Evolutionary conservation across 1,140 invertebrate genomes (phyloP), one percentile per base, ranked within the genome.

Genomic region (Drosophila azteca): DNA sequence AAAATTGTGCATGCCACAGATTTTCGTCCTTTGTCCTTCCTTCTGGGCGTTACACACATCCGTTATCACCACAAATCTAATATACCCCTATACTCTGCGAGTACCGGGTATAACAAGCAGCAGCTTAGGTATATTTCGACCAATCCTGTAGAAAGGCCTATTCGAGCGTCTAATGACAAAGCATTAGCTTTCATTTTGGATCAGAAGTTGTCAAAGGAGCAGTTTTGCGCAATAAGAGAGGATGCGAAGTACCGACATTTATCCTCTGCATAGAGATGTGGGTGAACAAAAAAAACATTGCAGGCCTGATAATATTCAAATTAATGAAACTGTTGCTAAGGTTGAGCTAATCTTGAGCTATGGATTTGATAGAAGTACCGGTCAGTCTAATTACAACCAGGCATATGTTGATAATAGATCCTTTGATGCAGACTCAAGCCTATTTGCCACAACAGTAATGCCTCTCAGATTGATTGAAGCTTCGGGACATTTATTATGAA

Each of bases 361-460:
- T 26, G 43, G 54, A 45, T 57, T 57, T 24, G 54, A 57, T 57
- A 41, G 54, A 26, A 46, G 43, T 45, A 45, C 54, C 24, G 54
- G 41, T 9, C 41, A 57, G n/a, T 6, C 43, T 41, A 57, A 57
- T n/a, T 57, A 54, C 29, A 44, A 57, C 20, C 54, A 20, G 20
- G 13, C 6, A 35, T 15, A 41, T 54, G 17, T 22, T 11, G 54
- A 29, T 17, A 17, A 13, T 3, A 22, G 24, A 17, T 39, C 35
- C n/a, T n/a, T 6, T 54, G 52, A 22, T 41, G 11, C 7, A 22
- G 52, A 54, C 31, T 54, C 52, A 39, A 17, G 29, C 15, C 9
- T 54, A 17, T 54, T 54, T 54, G 52, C 52, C 39, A 57, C 54
- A 20, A 57, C 54, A 44, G 26, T 52, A 31, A 63, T 43, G 39